Base-by-base conservation (phyloP, 2,888 invertebrate species). In the Tetranychus truncatus region DNA sequence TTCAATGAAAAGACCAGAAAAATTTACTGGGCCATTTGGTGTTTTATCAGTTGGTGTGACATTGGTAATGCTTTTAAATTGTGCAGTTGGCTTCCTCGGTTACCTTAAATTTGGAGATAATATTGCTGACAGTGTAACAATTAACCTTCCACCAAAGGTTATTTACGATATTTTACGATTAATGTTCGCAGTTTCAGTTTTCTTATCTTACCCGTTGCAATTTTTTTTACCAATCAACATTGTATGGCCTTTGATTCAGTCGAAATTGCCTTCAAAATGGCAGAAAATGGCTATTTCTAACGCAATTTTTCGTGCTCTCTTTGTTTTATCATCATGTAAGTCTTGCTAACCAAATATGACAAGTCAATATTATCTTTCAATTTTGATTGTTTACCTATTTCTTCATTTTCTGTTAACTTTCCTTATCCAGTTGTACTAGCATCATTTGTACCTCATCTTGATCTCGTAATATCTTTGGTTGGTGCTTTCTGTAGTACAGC, bases 181-280 rank as follows among this genome's bases (percentile, higher is more conserved):
- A n/a, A 88, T 89, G 81, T 92, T 94, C 90, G 90, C 92, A 0
- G 82, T 89, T 0, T 89, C 93, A 0, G 91, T 95, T 79, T 92
- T 94, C 82, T 86, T 95, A n/a, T 91, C 93, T 0, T 95, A 94
- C 82, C 89, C 91, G 6, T 86, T 95, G 1, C 94, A 95, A 83
- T 92, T 95, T 82, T 95, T 95, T 83, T 95, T 95, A 44, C 93
- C 95, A 1, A 88, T 94, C 84, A 89, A 88, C 80, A 91, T 95
- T 76, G 87, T 94, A 45, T 92, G 91, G 88, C 93, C 94, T 0
- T 8, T 44, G 6, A 6, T 72, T 45, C 79, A 81, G 66, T 73
- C 78, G 66, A 77, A 77, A 21, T 76, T 78, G 75, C 74, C 80
- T 78, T 72, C 75, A 76, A 76, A 86, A 87, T 80, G 84, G 89